Base-by-base conservation (phyloP, 2,888 invertebrate genomes). In the Magallana nippona region DNA sequence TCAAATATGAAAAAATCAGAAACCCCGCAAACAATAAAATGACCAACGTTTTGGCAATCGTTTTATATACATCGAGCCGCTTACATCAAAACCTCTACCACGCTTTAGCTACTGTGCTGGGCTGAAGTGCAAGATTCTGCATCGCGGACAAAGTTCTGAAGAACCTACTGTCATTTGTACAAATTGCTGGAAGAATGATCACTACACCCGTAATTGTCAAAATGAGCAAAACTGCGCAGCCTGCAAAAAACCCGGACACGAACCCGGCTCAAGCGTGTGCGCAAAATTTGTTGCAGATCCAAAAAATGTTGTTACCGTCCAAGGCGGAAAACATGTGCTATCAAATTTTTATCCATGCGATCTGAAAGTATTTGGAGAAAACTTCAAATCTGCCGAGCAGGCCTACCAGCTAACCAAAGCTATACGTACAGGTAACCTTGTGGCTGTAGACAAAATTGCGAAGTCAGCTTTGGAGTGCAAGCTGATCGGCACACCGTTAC, bases 11-110 rank as follows among this genome's bases (percentile, higher is more conserved):
- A 32, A 78, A 22, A 78, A 78, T 78, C 15, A 15, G 78, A 17
- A 32, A 44, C 32, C 78, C 78, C 10, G 78, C 15, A 15, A 78
- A 11, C 10, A 78, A 22, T n/a, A 78, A n/a, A 55, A 78, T 78
- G 78, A 78, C 78, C 5, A 78, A 44, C n/a, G 78, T 78, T 17
- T n/a, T 17, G 78, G 78, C 22, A 78, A 32, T n/a, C 32, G 78
- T 32, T 78, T 78, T 32, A 5, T 32, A 55, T 78, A 32, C 32
- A 78, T 22, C 5, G 44, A 78, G 10, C 32, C 44, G 11, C 11
- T 78, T 10, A 27, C 78, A 78, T 8, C 55, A 22, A 55, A 55
- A 15, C 11, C 1, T 19, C 32, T 78, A 55, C n/a, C n/a, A n/a
- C n/a, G n/a, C n/a, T n/a, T n/a, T n/a, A n/a, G n/a, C n/a, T n/a